Evolutionary conservation across 2,797 vertebrate species (phyloP).

Genomic region (Masticophis lateralis): DNA sequence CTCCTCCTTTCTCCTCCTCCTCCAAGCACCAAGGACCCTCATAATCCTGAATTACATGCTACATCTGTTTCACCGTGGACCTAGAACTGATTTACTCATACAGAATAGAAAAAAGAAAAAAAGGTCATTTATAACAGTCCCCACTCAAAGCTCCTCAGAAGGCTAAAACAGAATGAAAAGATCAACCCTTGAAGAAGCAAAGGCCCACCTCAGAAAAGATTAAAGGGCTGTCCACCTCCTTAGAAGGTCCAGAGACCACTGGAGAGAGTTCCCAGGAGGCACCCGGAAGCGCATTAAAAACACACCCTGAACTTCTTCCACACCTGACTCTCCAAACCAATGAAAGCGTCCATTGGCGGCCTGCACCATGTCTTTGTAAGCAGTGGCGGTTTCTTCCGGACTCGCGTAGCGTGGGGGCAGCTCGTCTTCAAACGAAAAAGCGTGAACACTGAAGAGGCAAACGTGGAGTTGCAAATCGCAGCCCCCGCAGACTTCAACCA

Average conservation of each 20-base stretch:
- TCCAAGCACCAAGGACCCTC: not conserved
- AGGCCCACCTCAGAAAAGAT: not conserved
- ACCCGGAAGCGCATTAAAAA: not conserved
- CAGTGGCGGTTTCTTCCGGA: conserved; percentile 46
- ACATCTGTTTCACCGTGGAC: not conserved
- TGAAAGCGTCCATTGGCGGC: conserved; percentile 75
- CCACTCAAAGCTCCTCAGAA: not conserved
- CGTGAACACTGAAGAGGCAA: conserved; percentile 68
- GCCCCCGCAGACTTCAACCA: conserved; percentile 68
- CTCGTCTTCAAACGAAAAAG: not conserved
- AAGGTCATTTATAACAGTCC: not conserved
- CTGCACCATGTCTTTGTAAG: conserved; percentile 65
- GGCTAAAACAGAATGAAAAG: not conserved
- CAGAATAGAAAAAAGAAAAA: too few relatives aligned
- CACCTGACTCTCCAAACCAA: conserved; percentile 82
- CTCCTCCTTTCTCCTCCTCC: too few relatives aligned
- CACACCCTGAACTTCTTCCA: not conserved
- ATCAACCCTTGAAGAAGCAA: not conserved
- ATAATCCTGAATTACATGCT: not conserved
- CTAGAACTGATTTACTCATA: not conserved
- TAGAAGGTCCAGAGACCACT: not conserved
- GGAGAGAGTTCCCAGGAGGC: not conserved
- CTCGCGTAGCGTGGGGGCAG: conserved; percentile 57
- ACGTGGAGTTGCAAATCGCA: conserved; percentile 73
- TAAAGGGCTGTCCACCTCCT: not conserved